Conservation (phyloP, 2,113 vertebrate genomes). For the Carettochelys insculpta region DNA sequence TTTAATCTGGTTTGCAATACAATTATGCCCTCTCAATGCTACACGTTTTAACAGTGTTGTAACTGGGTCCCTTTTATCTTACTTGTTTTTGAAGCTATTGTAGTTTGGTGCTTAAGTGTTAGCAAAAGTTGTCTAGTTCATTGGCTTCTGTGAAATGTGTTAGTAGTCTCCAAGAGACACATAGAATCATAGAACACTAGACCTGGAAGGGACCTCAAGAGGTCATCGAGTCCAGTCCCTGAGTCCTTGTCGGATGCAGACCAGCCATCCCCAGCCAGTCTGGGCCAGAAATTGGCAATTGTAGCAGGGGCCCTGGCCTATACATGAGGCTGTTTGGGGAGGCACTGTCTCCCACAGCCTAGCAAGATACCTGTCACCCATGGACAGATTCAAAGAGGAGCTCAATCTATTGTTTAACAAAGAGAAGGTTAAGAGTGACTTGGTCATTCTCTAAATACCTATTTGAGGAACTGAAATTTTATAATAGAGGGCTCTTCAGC, state of each 20-base stretch:
- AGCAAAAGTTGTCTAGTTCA: neutral
- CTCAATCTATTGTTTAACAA: neutral
- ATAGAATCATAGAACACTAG: no score
- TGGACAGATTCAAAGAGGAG: neutral
- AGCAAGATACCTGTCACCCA: no score
- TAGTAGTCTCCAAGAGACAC: neutral
- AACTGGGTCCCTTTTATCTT: neutral
- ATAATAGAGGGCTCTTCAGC: neutral
- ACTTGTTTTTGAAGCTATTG: neutral
- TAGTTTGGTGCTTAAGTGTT: neutral
- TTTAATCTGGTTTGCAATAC: neutral
- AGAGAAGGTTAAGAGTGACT: neutral
- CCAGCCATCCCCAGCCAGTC: no score
- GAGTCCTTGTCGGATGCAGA: no score
- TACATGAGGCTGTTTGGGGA: no score
- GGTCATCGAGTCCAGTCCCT: no score
- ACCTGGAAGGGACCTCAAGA: no score
- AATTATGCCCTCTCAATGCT: neutral
- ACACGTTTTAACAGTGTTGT: neutral
- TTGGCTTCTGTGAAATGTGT: neutral
- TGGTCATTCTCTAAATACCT: neutral
- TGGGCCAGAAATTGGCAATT: no score
- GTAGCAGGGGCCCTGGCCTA: no score
- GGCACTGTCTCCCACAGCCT: no score
- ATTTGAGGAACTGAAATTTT: neutral